These are phyloP conservation scores for Regulus satrapa DNA, from an alignment of 2,113 vertebrate genomes.

Conservation along the genomic window DNA sequence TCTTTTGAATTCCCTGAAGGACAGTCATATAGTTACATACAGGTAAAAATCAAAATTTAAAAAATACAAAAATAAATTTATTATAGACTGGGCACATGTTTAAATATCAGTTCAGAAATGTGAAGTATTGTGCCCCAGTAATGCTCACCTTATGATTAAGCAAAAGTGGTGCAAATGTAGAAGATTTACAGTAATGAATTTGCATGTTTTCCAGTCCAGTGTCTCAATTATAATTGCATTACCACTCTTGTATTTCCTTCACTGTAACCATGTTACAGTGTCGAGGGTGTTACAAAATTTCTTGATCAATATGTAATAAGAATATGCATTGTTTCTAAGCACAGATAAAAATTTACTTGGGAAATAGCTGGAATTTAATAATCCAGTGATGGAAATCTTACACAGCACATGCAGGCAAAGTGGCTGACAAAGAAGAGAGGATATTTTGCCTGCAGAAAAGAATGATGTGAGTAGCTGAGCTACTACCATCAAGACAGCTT, in stretches of 20 bases:
- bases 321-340: background rate
- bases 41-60: background rate
- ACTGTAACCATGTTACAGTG: background rate
- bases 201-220: background rate
- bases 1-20: background rate
- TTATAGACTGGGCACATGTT: background rate
- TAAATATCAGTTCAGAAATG: background rate
- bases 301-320: background rate
- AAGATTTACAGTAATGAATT: background rate
- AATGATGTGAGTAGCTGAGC: background rate
- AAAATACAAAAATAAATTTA: background rate
- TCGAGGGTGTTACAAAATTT: background rate
- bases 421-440: background rate
- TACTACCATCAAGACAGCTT: background rate
- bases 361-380: background rate
- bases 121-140: background rate
- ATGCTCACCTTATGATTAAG: background rate
- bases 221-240: background rate
- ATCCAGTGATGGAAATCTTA: background rate
- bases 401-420: background rate
- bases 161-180: background rate
- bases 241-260: background rate
- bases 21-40: background rate
- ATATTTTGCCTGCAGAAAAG: slow-evolving; percentile 22
- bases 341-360: background rate